Evolutionary conservation across 2,113 vertebrate species (phyloP), one percentile per base, ranked within the genome.

Genomic region (Pandion haliaetus): DNA sequence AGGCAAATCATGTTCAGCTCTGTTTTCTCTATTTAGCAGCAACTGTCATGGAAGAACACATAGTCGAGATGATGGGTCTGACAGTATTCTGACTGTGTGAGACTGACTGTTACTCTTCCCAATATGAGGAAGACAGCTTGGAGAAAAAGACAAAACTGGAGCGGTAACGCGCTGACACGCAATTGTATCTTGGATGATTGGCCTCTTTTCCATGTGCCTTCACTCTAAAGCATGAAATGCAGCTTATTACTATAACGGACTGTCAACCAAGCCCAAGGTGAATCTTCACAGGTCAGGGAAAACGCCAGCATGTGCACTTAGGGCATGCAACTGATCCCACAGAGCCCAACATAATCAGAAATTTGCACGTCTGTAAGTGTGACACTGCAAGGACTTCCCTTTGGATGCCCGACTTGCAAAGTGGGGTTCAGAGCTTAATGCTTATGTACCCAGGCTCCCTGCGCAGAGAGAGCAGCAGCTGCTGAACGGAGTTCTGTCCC

Each of bases 1-100:
- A 81, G 69, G 32, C 59, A 90, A 95, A 80, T 50, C 38, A 38
- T 9, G 21, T 54, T 77, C 57, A 88, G 57, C 26, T 87, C 54
- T 73, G 8, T 88, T 88, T 85, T 95, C 74, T 88, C 57, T 73
- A 32, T 85, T 96, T 72, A 88, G 79, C 6, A 96, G 58, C 79
- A 94, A 73, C 54, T 15, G 9, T 66, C 62, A 83, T 0, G 17
- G 81, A 93, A 93, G 54, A 88, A 69, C 1, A 29, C 1, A 0
- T 55, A 73, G 77, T 29, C 2, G 45, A 77, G 79, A 79, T 87
- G 66, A 94, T 50, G 67, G 34, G n/a, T 88, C 90, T 96, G 94
- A 84, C 92, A 86, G 42, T 6, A 52, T 62, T 87, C 95, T 79
- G 71, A 77, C 67, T 86, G 52, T 21, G 52, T 4, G 40, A 87